phyloP scores from a whole-genome alignment of 2,888 invertebrate species.

The Eilema caniola region DNA sequence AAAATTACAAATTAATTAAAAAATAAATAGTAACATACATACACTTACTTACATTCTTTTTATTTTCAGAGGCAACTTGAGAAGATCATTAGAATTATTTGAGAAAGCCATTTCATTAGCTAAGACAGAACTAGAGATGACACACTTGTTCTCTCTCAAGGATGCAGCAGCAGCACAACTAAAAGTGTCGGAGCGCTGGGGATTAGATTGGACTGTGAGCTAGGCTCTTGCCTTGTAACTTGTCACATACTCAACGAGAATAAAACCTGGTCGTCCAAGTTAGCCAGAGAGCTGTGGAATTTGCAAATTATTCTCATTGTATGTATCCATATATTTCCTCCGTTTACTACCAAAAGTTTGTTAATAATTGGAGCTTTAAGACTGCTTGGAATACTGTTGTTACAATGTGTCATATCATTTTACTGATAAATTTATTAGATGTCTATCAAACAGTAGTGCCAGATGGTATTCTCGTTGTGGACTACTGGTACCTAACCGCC shows the following conservation, averaged over 20 bases:
- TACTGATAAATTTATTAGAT: constrained; percentile 36
- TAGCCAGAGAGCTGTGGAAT: constrained; percentile 44
- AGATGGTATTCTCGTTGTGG: constrained; percentile 68
- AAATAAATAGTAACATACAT: too few relatives aligned
- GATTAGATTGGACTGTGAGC: constrained; percentile 87
- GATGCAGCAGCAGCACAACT: constrained; percentile 97
- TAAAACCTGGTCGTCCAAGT: constrained; percentile 66
- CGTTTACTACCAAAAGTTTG: constrained; percentile 33
- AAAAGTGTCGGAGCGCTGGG: constrained; percentile 92
- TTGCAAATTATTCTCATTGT: constrained; percentile 41
- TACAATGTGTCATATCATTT: constrained; percentile 50
- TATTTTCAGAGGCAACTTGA: constrained; percentile 92
- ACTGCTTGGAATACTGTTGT: constrained; percentile 36
- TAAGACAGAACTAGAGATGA: constrained; percentile 95
- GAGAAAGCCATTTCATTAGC: constrained; percentile 95
- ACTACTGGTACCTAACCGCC: constrained; percentile 62
- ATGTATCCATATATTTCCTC: constrained; percentile 32
- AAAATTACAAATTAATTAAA: neutral
- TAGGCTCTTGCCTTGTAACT: constrained; percentile 61
- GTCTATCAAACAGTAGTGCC: constrained; percentile 49
- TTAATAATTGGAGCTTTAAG: constrained; percentile 45
- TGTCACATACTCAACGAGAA: constrained; percentile 66
- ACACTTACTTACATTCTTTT: neutral
- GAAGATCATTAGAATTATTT: constrained; percentile 94
- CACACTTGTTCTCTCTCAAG: constrained; percentile 95